These are phyloP conservation scores for Tarsius wallacei DNA, from an alignment of 2,797 vertebrate genomes.

Conservation along the genomic window DNA sequence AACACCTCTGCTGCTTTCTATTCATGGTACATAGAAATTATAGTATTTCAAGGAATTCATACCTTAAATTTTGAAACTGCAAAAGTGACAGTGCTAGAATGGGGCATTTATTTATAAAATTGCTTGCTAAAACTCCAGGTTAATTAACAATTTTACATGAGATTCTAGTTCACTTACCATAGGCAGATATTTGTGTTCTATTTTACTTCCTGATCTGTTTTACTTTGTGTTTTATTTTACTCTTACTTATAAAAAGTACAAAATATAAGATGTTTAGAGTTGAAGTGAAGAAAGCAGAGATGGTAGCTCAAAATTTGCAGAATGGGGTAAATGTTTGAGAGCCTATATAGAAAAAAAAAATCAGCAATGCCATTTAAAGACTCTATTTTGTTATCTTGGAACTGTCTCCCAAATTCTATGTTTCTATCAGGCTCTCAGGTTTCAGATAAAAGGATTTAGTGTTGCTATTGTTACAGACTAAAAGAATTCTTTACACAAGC, in stretches of 20 bases:
- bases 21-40: neutral
- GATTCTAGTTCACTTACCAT: neutral
- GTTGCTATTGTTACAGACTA: conserved; percentile 74
- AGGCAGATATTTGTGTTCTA: neutral
- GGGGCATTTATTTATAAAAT: neutral
- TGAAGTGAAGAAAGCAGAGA: neutral
- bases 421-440: conserved; percentile 73
- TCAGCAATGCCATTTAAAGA: conserved; percentile 58
- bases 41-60: neutral
- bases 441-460: conserved; percentile 80
- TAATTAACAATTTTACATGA: neutral
- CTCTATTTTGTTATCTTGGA: conserved; percentile 61
- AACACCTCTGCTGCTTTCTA: neutral
- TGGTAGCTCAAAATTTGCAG: neutral
- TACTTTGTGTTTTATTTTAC: neutral
- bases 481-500: conserved; percentile 76
- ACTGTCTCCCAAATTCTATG: conserved; percentile 68
- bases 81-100: neutral
- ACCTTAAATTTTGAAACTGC: neutral
- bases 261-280: neutral
- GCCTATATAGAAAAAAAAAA: neutral
- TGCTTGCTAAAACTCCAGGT: neutral
- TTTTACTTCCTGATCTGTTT: neutral
- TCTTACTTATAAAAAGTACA: neutral
- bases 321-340: neutral